A percentile compares a stretch with the other conserved stretches of the same genome.
phyloP scores from a whole-genome alignment of 2,113 vertebrate genomes.

The Tachycineta bicolor region DNA sequence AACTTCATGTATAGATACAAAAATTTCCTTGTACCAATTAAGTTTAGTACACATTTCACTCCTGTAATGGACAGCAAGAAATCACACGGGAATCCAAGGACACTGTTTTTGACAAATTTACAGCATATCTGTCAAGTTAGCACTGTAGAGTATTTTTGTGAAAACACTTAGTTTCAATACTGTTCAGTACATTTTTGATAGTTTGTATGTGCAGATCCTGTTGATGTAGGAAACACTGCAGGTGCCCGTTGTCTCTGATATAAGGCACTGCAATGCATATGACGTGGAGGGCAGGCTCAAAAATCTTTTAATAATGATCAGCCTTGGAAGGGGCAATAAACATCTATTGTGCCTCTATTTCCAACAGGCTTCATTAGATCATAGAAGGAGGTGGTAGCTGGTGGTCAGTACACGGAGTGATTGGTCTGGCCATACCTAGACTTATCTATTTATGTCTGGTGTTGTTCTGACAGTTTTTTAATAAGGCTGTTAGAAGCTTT shows the following conservation, averaged over 20 bases:
- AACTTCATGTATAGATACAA: neutral
- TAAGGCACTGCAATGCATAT: fast-evolving
- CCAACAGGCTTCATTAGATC: neutral
- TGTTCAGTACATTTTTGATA: neutral
- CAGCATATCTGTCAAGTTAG: neutral
- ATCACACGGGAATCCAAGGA: neutral
- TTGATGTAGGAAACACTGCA: neutral
- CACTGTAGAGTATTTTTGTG: neutral
- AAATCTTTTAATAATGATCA: neutral
- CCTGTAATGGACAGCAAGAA: neutral
- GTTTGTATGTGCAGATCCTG: neutral
- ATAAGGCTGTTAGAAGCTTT: neutral
- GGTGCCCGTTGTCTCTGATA: neutral
- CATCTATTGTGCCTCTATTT: neutral
- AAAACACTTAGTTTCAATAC: neutral
- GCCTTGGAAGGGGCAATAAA: neutral
- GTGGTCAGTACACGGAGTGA: neutral
- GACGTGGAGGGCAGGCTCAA: neutral
- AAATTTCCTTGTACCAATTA: neutral
- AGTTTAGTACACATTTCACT: neutral
- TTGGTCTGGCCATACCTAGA: neutral
- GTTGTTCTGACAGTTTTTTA: neutral
- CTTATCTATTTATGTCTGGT: neutral
- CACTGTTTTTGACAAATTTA: neutral
- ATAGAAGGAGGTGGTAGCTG: neutral